These are phyloP conservation scores for Xenentodon cancila DNA, from an alignment of 2,797 vertebrate species.

Conservation along the genomic window DNA sequence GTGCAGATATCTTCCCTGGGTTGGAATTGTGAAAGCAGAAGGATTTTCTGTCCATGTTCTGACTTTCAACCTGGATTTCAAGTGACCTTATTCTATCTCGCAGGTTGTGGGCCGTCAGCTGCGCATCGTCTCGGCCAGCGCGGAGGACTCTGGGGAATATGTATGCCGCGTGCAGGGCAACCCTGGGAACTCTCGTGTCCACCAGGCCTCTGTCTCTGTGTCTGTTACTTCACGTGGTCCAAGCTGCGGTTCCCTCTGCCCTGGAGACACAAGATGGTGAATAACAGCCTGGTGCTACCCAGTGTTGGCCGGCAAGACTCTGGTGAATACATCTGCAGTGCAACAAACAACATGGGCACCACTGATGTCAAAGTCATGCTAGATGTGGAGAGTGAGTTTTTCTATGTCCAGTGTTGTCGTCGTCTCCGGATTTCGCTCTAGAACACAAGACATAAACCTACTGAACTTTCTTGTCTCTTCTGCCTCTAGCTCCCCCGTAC, in stretches of 20 bases:
- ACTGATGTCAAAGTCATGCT: conserved; percentile 87
- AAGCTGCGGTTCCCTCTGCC: conserved; percentile 94
- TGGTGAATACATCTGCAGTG: conserved; percentile 96
- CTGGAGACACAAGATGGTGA: conserved; percentile 90
- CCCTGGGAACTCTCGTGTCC: conserved; percentile 51
- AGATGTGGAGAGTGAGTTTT: conserved; percentile 92
- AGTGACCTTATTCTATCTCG: not conserved
- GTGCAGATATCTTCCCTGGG: too few species aligned
- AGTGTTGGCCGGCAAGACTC: conserved; percentile 92
- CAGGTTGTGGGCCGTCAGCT: conserved; percentile 87
- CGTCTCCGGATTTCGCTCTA: not conserved
- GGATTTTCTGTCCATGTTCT: too few species aligned
- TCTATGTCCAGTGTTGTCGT: not conserved
- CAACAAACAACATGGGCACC: conserved; percentile 85
- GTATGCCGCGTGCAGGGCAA: conserved; percentile 85
- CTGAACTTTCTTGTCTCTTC: not conserved
- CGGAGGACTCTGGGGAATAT: conserved; percentile 90
- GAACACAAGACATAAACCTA: too few species aligned
- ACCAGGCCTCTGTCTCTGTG: conserved; percentile 86
- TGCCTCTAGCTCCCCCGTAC: conserved; percentile 84
- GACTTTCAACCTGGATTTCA: too few species aligned
- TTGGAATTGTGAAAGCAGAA: too few species aligned
- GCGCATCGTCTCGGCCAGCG: too few species aligned
- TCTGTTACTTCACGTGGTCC: conserved; percentile 90
- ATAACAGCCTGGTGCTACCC: conserved; percentile 87